These are phyloP conservation scores for Vanessa tameamea DNA, from an alignment of 1,140 invertebrate genomes.

Conservation along the genomic window DNA sequence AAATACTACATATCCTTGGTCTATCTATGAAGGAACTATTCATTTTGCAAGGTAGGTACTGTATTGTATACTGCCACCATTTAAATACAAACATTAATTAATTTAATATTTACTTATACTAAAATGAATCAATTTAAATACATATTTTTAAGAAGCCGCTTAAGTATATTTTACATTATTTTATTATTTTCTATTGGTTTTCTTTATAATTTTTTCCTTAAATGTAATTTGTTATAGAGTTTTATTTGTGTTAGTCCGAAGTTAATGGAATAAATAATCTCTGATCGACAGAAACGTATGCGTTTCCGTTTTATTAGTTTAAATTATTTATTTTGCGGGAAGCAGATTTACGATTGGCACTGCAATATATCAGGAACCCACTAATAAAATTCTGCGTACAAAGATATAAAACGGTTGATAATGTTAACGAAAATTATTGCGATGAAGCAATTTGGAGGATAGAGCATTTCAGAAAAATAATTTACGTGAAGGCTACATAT, in stretches of 20 bases:
- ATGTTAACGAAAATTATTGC: background rate
- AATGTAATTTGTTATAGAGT: background rate
- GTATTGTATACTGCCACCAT: background rate
- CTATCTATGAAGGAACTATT: background rate
- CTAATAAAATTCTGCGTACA: constrained; percentile 68
- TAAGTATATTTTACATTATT: too few species aligned
- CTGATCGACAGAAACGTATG: constrained; percentile 13
- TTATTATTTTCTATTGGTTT: too few species aligned
- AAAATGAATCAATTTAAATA: background rate
- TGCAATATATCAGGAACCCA: constrained; percentile 72
- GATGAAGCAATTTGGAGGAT: too few species aligned
- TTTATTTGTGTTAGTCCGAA: background rate
- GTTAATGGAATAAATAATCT: constrained; percentile 6
- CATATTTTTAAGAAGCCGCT: too few species aligned
- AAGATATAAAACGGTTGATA: constrained; percentile 34
- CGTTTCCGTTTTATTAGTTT: constrained; percentile 67
- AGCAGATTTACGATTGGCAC: constrained; percentile 74
- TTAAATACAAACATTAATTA: background rate
- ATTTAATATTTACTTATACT: background rate
- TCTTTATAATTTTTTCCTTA: background rate
- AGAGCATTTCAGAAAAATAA: too few species aligned
- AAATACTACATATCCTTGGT: constrained; percentile 3
- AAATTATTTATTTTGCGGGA: constrained; percentile 77
- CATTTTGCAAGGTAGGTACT: background rate
- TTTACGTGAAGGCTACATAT: too few species aligned